Percentiles rank a stretch among this genome's conserved stretches.
phyloP scores from a whole-genome alignment of 2,888 invertebrate genomes.

The Tenthredo scrophulariae region DNA sequence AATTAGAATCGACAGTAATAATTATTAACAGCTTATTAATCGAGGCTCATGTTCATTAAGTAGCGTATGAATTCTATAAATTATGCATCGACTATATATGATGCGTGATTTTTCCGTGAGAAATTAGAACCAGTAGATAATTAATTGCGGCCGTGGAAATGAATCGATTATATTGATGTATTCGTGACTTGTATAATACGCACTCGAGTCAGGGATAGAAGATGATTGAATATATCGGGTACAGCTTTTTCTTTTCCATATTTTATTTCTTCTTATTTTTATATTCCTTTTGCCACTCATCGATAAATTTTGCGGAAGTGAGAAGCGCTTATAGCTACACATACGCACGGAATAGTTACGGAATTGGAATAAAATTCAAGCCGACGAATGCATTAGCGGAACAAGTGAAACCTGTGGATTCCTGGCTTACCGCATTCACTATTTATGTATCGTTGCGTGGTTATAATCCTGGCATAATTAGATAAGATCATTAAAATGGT shows the following conservation, averaged over 20 bases:
- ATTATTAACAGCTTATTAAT: slow-evolving; percentile 4
- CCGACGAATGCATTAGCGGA: slow-evolving; percentile 46
- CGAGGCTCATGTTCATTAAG: neutral
- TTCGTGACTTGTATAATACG: neutral
- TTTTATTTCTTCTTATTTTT: neutral
- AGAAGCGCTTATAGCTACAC: neutral
- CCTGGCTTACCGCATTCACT: neutral
- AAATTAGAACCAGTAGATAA: slow-evolving; percentile 23
- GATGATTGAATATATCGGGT: neutral
- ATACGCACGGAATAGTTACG: neutral
- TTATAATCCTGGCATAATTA: slow-evolving; percentile 18
- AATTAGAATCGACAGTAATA: neutral
- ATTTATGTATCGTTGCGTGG: slow-evolving; percentile 8
- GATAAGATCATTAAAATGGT: slow-evolving; percentile 33
- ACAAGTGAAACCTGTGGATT: slow-evolving; percentile 50
- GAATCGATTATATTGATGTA: slow-evolving; percentile 8
- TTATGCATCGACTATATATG: neutral
- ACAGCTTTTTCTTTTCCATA: neutral
- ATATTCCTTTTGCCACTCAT: neutral
- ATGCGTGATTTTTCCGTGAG: slow-evolving; percentile 25
- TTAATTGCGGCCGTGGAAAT: neutral
- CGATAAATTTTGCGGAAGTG: neutral
- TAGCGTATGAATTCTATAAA: slow-evolving; percentile 11
- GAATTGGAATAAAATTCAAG: slow-evolving; percentile 30
- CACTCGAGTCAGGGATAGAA: neutral